Evolutionary conservation across 2,113 vertebrate species (phyloP).

Genomic region (Caretta caretta): DNA sequence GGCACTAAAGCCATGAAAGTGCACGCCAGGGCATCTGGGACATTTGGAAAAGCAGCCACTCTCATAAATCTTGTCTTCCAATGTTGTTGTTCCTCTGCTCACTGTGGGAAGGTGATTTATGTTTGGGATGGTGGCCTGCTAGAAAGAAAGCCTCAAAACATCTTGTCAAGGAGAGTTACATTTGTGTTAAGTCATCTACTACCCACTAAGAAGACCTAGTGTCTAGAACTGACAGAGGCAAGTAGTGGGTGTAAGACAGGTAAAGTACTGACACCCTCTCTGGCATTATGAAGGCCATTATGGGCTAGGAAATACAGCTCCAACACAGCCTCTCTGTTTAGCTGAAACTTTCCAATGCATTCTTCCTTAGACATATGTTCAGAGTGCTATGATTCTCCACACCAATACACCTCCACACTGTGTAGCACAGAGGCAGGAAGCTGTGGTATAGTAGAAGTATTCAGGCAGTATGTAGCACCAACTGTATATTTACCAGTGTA

Average conservation of each 20-base stretch:
- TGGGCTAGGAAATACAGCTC: slow-evolving; percentile 33
- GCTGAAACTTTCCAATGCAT: background rate
- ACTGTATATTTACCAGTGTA: background rate
- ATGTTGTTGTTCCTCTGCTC: slow-evolving; percentile 62
- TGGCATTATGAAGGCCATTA: slow-evolving; percentile 10
- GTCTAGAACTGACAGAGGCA: slow-evolving; percentile 69
- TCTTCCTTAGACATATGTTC: background rate
- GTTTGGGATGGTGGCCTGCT: slow-evolving; percentile 65
- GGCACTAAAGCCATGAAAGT: slow-evolving; percentile 55
- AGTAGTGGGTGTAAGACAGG: slow-evolving; percentile 49
- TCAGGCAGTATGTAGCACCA: background rate
- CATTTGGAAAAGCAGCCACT: slow-evolving; percentile 18
- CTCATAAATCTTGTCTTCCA: slow-evolving; percentile 54
- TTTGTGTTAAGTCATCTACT: slow-evolving; percentile 65
- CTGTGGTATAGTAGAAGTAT: accelerated
- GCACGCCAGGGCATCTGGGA: background rate
- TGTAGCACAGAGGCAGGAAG: background rate
- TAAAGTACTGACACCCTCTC: slow-evolving; percentile 33
- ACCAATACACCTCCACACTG: background rate
- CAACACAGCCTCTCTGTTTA: slow-evolving; percentile 21
- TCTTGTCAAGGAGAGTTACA: slow-evolving; percentile 66
- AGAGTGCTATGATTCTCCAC: background rate
- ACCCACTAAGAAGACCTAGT: slow-evolving; percentile 40
- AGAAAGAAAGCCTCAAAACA: slow-evolving; percentile 72
- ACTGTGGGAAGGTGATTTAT: slow-evolving; percentile 66